A percentile compares a stretch with the other conserved stretches of the same genome.
phyloP scores from a whole-genome alignment of 2,113 vertebrate genomes.

The Machaerirhynchus nigripectus region DNA sequence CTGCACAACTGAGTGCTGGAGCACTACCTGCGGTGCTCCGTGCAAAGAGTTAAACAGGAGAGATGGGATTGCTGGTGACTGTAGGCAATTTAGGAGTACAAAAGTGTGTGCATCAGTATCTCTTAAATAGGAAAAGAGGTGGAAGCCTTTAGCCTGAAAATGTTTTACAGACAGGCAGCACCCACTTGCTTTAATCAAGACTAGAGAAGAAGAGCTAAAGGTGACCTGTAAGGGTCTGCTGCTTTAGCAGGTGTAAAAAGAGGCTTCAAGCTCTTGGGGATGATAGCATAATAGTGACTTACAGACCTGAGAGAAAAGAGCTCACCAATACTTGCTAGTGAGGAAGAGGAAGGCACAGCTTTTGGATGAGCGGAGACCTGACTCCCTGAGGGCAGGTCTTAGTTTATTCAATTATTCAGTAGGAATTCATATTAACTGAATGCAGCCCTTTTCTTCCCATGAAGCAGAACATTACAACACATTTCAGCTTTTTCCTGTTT shows the following conservation, averaged over 20 bases:
- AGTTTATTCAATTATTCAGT: neutral
- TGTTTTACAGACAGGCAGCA: neutral
- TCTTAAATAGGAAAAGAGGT: neutral
- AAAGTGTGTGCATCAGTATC: neutral
- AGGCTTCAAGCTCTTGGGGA: neutral
- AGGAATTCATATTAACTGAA: neutral
- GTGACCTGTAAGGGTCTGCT: neutral
- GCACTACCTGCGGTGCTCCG: rapidly evolving
- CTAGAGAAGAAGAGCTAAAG: neutral
- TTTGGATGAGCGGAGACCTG: neutral
- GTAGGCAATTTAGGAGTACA: neutral
- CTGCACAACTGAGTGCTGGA: rapidly evolving
- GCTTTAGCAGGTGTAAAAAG: neutral
- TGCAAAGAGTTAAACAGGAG: neutral
- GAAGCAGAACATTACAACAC: neutral
- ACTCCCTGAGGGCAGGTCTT: neutral
- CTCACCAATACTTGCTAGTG: neutral
- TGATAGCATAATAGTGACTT: neutral
- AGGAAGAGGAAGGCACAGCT: neutral
- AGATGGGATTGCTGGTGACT: neutral
- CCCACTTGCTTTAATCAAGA: neutral
- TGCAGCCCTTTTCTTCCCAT: neutral
- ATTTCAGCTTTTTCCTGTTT: neutral
- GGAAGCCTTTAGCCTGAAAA: neutral
- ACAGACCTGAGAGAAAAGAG: neutral